A percentile compares a stretch with the other conserved stretches of the same genome.
phyloP scores from a whole-genome alignment of 2,888 invertebrate species.

The Drosophila fungiperda region DNA sequence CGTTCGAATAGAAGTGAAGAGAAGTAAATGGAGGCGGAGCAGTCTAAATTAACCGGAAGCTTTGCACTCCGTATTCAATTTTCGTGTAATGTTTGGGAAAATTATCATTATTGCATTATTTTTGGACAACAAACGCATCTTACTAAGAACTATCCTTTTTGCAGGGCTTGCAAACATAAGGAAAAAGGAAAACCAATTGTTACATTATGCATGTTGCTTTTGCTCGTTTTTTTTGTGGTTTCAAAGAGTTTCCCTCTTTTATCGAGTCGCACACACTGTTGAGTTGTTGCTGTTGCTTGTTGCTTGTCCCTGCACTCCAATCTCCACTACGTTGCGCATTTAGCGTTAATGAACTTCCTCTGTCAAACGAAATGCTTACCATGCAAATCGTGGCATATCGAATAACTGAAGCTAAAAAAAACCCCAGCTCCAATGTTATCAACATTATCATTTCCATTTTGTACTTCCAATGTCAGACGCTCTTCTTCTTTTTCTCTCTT shows the following conservation, averaged over 20 bases:
- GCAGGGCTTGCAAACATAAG: not conserved
- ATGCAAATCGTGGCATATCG: slow-evolving; percentile 72
- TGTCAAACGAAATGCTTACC: slow-evolving; percentile 72
- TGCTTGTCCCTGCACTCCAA: not conserved
- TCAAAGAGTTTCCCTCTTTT: slow-evolving; percentile 47
- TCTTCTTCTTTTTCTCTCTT: slow-evolving; percentile 4
- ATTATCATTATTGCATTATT: not conserved
- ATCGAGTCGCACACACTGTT: slow-evolving; percentile 8
- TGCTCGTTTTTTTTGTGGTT: slow-evolving; percentile 44
- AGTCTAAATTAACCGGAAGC: no score
- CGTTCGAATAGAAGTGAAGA: not conserved
- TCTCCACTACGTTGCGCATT: slow-evolving; percentile 1
- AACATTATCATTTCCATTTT: slow-evolving; percentile 72
- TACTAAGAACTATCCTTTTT: not conserved
- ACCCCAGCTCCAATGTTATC: slow-evolving; percentile 71
- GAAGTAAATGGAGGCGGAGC: not conserved
- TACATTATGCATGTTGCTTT: slow-evolving; percentile 33
- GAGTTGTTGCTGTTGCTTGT: slow-evolving; percentile 2
- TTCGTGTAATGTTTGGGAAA: not conserved
- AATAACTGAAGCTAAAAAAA: slow-evolving; percentile 70
- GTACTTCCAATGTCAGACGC: slow-evolving; percentile 51
- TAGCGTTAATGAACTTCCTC: slow-evolving; percentile 71
- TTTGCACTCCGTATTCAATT: not conserved
- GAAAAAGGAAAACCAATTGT: slow-evolving; percentile 13
- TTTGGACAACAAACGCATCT: not conserved